phyloP scores from a whole-genome alignment of 2,113 vertebrate species.

The Orthochromis indermauri region DNA sequence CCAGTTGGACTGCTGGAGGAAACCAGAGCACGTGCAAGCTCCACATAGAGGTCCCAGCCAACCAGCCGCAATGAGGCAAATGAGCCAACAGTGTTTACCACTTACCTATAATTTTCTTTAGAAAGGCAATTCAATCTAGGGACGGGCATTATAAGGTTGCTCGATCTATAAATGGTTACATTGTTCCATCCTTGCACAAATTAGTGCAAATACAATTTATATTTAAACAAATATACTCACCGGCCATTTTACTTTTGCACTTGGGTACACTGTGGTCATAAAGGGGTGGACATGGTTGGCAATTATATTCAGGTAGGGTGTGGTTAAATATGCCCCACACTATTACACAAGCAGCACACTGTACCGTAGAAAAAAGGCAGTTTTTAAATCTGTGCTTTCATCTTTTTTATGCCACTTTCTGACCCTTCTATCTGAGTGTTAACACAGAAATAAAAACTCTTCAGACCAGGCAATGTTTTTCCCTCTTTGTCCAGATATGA shows the following conservation, averaged over 20 bases:
- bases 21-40: neutral
- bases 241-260: neutral
- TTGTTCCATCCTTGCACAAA: neutral
- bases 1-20: neutral
- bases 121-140: neutral
- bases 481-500: neutral
- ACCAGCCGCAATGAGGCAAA: neutral
- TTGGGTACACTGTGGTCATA: neutral
- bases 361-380: neutral
- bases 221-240: neutral
- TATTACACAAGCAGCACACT: neutral
- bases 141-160: neutral
- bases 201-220: neutral
- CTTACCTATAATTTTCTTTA: neutral
- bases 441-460: neutral
- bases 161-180: neutral
- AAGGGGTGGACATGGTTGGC: neutral
- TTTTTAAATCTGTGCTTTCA: neutral
- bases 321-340: neutral
- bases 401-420: neutral
- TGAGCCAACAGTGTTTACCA: neutral
- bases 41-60: neutral
- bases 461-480: neutral
- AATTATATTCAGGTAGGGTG: neutral
- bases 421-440: neutral